Evolutionary conservation across 1,140 invertebrate genomes (phyloP), one percentile per base, ranked within the genome.

Genomic region (Holcopasites calliopsidis): DNA sequence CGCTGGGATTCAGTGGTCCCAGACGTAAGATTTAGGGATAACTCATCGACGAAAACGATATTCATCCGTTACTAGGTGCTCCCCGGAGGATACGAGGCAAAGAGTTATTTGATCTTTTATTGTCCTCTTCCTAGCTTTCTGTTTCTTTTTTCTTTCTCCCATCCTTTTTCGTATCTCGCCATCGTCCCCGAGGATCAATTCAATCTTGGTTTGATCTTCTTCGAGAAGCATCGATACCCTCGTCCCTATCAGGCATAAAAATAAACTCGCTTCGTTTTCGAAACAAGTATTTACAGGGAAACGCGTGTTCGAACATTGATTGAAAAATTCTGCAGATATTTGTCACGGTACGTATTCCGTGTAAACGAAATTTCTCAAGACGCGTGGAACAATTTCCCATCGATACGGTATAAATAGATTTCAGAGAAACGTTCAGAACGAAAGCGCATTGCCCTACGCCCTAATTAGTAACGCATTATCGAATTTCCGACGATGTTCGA

Each of bases 161-260:
- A 6, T 3, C 35, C 47, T 38, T 11, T 42, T 7, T 40, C n/a
- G 13, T 38, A 31, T 33, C 42, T 8, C 2, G 8, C 35, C 8
- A 28, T 23, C 57, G 13, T 86, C 82, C 57, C 84, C 40, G n/a
- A 62, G 79, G 82, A 78, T 77, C 86, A 71, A 87, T 87, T 88
- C 85, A 87, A 87, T 87, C 85, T 88, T 85, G 81, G 75, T 72
- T 58, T 42, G n/a, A 13, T 60, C n/a, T n/a, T 54, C n/a, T 66
- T 66, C 40, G 10, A 26, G 11, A 31, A 28, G 23, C 38, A 57
- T 74, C 50, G 50, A 66, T 57, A 42, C 38, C 26, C 28, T 18
- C 18, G n/a, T 7, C 13, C 23, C 5, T n/a, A 5, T 11, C 16
- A 72, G 13, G 2, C 2, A 21, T 2, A 2, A 8, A 23, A 40